Percentiles rank a stretch among this genome's conserved stretches.
phyloP scores from a whole-genome alignment of 2,797 vertebrate species.

The Alca torda region DNA sequence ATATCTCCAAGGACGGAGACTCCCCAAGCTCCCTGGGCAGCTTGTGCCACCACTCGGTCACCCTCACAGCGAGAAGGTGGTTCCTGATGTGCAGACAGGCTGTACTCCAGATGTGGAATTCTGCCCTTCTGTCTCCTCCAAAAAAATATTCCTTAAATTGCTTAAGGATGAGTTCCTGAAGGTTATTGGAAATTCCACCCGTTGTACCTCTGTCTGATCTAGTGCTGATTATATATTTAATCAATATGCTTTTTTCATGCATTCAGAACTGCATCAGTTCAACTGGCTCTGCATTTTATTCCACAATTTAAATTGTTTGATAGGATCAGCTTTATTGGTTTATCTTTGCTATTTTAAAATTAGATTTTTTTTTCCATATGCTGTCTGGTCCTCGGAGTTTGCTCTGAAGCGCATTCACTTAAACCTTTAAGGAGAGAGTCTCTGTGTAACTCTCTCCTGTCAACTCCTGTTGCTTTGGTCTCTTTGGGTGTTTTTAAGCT shows the following conservation, averaged over 20 bases:
- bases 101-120: fast-evolving
- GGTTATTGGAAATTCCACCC: not conserved
- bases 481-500: not conserved
- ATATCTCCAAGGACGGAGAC: fast-evolving
- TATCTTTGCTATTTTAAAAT: not conserved
- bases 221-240: not conserved
- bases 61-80: fast-evolving
- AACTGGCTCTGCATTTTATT: not conserved
- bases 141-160: not conserved
- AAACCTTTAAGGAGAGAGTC: not conserved
- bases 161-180: not conserved
- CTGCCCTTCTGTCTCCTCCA: not conserved
- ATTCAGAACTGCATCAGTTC: not conserved
- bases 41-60: not conserved
- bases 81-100: not conserved
- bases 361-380: not conserved
- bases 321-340: not conserved
- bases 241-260: not conserved
- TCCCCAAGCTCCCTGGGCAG: not conserved
- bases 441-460: not conserved
- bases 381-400: not conserved
- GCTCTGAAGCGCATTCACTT: not conserved
- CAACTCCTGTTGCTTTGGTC: not conserved
- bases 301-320: not conserved
- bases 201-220: not conserved